Percentiles rank a stretch among this genome's conserved stretches.
These are phyloP conservation scores for Eurytoma adleriae DNA, from an alignment of 2,888 invertebrate species.

Conservation along the genomic window DNA sequence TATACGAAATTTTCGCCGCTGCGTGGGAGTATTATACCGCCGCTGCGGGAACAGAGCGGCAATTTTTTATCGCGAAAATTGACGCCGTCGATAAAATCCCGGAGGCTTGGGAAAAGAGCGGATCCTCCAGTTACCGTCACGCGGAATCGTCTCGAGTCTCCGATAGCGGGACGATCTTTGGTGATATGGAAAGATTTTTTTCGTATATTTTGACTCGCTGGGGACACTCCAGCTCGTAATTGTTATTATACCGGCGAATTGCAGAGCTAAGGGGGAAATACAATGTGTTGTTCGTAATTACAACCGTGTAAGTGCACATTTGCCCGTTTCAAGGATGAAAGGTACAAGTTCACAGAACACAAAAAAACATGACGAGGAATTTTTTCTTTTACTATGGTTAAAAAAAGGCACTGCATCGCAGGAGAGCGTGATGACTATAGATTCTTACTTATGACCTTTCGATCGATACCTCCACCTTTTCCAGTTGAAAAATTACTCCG, in stretches of 20 bases:
- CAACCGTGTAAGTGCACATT: not conserved
- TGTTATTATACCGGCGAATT: not conserved
- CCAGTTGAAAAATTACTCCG: no score
- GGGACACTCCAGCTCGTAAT: not conserved
- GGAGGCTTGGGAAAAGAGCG: not conserved
- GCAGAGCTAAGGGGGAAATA: not conserved
- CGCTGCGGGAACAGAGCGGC: not conserved
- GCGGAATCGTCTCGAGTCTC: no score
- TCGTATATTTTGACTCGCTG: not conserved
- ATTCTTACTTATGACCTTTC: no score
- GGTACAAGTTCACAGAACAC: not conserved
- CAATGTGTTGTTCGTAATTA: not conserved
- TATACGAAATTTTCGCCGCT: constrained; percentile 25
- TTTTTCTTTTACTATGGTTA: not conserved
- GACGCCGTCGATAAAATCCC: not conserved
- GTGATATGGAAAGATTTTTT: not conserved
- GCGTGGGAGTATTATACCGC: constrained; percentile 3
- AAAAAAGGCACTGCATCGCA: not conserved
- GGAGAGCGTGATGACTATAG: no score
- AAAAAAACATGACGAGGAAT: not conserved
- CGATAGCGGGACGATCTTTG: not conserved
- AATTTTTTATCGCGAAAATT: constrained; percentile 43
- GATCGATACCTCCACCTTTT: no score
- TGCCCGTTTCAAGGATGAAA: constrained; percentile 9
- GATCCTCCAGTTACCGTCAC: not conserved